Evolutionary conservation across 2,113 vertebrate genomes (phyloP).

Genomic region (Diadophis punctatus): DNA sequence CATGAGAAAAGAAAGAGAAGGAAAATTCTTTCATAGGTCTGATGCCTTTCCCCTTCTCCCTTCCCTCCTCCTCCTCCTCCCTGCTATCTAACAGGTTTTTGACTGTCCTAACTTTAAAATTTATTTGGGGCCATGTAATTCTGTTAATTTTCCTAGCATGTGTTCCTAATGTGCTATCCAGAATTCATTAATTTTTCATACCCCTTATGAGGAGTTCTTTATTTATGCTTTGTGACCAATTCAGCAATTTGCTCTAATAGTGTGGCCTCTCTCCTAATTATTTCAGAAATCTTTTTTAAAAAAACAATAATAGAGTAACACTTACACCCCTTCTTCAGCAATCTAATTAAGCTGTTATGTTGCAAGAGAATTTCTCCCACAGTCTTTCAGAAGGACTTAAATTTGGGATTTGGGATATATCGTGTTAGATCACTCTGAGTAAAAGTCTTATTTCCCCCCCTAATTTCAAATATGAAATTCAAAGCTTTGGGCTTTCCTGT

Average conservation of each 20-base stretch:
- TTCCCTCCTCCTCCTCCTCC: background rate
- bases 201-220: background rate
- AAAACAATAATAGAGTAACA: background rate
- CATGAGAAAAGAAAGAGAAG: background rate
- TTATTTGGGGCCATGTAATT: background rate
- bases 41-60: background rate
- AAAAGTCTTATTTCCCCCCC: background rate
- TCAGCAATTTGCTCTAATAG: conserved; percentile 5
- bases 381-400: background rate
- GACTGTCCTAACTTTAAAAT: background rate
- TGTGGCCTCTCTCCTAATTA: background rate
- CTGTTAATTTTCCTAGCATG: background rate
- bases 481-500: background rate
- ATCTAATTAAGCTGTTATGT: background rate
- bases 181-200: conserved; percentile 11
- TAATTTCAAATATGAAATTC: background rate
- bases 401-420: background rate
- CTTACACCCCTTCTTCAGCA: background rate
- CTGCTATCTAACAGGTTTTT: background rate
- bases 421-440: too few species aligned
- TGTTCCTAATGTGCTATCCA: background rate
- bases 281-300: background rate
- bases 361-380: background rate
- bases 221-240: background rate
- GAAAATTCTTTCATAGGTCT: background rate